Percentiles rank a stretch among this genome's conserved stretches.
phyloP scores from a whole-genome alignment of 2,113 vertebrate species.

The Etheostoma cragini region DNA sequence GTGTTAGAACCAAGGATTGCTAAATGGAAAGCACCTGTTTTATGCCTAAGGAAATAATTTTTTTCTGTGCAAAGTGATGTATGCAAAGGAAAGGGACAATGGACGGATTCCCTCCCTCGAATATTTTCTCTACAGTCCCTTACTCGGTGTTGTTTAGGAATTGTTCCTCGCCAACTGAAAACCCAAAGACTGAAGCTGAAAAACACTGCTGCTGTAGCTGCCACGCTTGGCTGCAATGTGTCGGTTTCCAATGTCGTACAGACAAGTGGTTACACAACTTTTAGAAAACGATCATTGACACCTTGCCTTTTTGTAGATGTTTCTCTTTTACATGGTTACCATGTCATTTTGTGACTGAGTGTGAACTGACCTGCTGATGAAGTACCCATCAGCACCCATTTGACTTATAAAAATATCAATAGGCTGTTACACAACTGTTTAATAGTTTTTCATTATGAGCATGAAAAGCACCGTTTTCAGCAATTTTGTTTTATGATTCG shows the following conservation, averaged over 20 bases:
- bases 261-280: neutral
- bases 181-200: neutral
- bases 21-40: neutral
- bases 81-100: neutral
- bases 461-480: neutral
- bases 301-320: no score
- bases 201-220: neutral
- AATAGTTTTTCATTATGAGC: neutral
- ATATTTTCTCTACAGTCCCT: neutral
- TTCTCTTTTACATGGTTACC: neutral
- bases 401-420: neutral
- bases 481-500: neutral
- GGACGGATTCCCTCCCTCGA: neutral
- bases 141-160: neutral
- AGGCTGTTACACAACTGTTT: neutral
- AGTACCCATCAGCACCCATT: neutral
- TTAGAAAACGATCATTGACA: no score
- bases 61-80: neutral
- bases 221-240: neutral
- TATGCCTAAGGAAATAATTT: neutral
- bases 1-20: neutral
- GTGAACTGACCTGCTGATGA: neutral
- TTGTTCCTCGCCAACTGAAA: neutral
- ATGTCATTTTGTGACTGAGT: neutral
- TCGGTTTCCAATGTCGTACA: neutral